Evolutionary conservation across 2,797 vertebrate genomes (phyloP), one percentile per base, ranked within the genome.

Genomic region (Paramormyrops hopkinsi): DNA sequence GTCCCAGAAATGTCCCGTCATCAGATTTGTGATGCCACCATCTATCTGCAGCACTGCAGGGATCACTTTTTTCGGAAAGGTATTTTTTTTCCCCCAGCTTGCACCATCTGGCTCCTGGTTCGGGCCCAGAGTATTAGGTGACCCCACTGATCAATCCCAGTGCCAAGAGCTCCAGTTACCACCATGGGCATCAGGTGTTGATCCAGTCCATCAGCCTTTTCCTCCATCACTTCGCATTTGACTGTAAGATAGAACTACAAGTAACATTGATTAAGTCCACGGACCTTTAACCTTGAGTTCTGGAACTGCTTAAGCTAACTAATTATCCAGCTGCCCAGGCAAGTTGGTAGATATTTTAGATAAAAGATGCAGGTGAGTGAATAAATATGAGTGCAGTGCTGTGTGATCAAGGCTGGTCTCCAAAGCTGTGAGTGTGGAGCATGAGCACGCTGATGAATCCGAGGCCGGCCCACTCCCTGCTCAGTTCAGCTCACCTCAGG

Each of bases 61-160:
- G 73, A 73, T 14, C 65, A 33, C 65, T 82, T 41, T 82, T 82
- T 82, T 82, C 76, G 19, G 76, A 46, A 82, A 46, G 76, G 37
- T 82, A n/a, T 82, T 82, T 46, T 46, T 41, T 46, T 46, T 46
- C 76, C 41, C 37, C 37, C 41, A 44, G 76, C 65, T 73, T 82
- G 76, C 41, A 82, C 76, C 76, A 46, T 22, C 76, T 82, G 76
- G 76, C 17, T 82, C 41, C 76, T 82, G 76, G 76, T 82, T 82
- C 41, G 8, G 76, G 41, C 65, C 29, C 37, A 82, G 76, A 82
- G 37, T 82, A 82, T 82, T n/a, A 46, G 76, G 76, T 82, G 76
- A 82, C 76, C 41, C 76, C 17, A 11, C 76, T 46, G 41, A 82
- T 82, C 76, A 44, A 44, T 82, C 19, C 76, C n/a, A 82, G 76